Conservation (phyloP, 2,888 invertebrate species). For the Acanthosepion lycidas region DNA sequence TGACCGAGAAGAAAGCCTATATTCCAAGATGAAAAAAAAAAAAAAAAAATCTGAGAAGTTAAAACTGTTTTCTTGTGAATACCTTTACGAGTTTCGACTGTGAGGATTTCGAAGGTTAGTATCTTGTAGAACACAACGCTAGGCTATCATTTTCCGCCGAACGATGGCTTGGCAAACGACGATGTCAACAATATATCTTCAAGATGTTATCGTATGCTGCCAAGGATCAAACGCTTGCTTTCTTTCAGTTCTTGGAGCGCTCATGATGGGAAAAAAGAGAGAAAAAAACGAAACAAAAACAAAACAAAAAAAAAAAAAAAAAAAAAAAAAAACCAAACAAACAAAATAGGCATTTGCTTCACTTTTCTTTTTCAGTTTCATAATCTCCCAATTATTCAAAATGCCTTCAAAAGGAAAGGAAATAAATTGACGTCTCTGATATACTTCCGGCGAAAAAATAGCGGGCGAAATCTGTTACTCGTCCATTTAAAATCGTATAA, state of each 20-base stretch:
- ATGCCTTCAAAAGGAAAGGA: background rate
- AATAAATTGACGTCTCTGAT: background rate
- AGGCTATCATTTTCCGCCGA: background rate
- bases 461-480: background rate
- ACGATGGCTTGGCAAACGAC: background rate
- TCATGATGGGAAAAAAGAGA: background rate
- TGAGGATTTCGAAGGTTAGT: background rate
- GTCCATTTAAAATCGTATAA: background rate
- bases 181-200: conserved; percentile 33
- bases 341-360: background rate
- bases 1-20: too few relatives aligned
- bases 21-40: too few relatives aligned
- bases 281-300: background rate
- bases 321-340: background rate
- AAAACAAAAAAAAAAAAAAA: background rate
- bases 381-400: conserved; percentile 25
- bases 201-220: background rate
- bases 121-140: background rate
- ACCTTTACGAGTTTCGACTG: background rate
- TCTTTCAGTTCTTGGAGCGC: background rate
- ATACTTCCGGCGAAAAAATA: background rate
- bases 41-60: background rate
- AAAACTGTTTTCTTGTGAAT: background rate
- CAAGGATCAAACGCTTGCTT: background rate
- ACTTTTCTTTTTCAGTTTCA: background rate